A percentile compares a stretch with the other conserved stretches of the same genome.
Conservation (phyloP, 2,113 vertebrate genomes). For the Uropsilus gracilis region DNA sequence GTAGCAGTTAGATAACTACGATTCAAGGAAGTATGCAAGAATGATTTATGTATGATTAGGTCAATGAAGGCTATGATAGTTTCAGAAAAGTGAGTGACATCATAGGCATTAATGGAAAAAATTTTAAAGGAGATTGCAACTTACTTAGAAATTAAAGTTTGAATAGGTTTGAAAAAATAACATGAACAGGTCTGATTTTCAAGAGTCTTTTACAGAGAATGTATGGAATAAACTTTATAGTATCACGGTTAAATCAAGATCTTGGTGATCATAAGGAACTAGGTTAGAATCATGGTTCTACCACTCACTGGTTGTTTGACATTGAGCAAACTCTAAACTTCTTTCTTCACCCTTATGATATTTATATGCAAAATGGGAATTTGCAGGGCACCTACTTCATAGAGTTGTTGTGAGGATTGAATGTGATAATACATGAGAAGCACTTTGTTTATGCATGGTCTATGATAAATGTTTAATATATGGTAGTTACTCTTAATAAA, state of each 20-base stretch:
- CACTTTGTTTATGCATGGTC: not conserved
- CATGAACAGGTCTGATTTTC: not conserved
- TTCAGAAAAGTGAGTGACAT: not conserved
- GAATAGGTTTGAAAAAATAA: not conserved
- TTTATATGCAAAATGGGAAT: not conserved
- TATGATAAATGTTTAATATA: conserved; percentile 33
- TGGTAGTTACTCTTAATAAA: not conserved
- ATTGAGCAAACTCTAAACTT: not conserved
- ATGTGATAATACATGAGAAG: not conserved
- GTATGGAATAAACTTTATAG: not conserved
- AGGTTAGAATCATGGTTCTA: not conserved
- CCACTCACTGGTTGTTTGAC: not conserved
- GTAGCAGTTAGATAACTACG: not conserved
- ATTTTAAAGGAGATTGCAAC: not conserved
- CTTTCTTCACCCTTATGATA: not conserved
- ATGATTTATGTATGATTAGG: not conserved
- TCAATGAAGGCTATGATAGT: not conserved
- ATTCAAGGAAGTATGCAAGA: not conserved
- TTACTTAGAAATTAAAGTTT: conserved; percentile 2
- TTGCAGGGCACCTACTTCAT: not conserved
- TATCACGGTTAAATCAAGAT: not conserved
- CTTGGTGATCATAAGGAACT: not conserved
- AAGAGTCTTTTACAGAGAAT: not conserved
- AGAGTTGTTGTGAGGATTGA: not conserved
- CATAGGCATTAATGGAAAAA: not conserved